Evolutionary conservation across 2,113 vertebrate species (phyloP).

Genomic region (Ceyx margarethae): DNA sequence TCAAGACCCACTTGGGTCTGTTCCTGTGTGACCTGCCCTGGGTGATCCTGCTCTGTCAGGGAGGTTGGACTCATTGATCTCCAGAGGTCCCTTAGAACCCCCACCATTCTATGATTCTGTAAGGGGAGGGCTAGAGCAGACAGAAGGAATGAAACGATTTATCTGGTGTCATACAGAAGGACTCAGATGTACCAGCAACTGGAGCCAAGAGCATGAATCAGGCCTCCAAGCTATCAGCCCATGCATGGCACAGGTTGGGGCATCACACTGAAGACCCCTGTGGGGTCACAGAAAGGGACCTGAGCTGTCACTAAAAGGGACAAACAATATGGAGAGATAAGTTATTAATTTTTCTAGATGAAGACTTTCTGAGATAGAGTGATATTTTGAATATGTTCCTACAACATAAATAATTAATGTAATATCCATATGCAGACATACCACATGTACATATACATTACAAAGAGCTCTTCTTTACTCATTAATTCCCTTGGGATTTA

Average conservation of each 20-base stretch:
- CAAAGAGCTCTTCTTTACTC: not conserved
- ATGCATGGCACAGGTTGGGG: not conserved
- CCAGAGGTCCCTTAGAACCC: too few species aligned
- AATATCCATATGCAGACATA: not conserved
- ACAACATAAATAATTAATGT: not conserved
- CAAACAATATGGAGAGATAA: not conserved
- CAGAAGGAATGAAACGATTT: not conserved
- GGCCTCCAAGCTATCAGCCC: not conserved
- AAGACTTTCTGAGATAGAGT: not conserved
- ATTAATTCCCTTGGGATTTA: not conserved
- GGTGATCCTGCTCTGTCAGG: too few species aligned
- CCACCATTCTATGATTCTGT: too few species aligned
- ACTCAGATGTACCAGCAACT: not conserved
- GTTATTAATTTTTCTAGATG: not conserved
- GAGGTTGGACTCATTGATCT: too few species aligned
- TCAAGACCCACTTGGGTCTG: too few species aligned
- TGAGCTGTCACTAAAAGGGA: not conserved
- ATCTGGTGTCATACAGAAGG: not conserved
- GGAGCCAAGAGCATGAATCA: not conserved
- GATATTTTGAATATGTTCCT: not conserved
- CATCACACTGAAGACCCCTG: not conserved
- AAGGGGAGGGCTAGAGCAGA: not conserved
- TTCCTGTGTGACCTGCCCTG: too few species aligned
- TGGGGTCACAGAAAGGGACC: not conserved
- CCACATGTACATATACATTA: not conserved